Base-by-base conservation (phyloP, 2,113 vertebrate species). In the Erythrolamprus reginae region DNA sequence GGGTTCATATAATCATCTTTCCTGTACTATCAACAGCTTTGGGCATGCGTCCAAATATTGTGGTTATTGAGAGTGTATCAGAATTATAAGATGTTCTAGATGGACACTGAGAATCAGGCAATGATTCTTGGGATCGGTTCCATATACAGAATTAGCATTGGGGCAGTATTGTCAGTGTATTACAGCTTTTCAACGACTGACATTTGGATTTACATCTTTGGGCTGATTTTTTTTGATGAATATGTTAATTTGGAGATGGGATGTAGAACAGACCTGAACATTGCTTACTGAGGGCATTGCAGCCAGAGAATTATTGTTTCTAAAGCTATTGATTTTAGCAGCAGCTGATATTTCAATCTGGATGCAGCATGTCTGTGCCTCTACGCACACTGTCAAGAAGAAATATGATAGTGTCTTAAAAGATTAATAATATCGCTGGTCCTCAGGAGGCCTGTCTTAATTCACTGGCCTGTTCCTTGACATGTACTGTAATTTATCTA, bases 321-420 rank as follows among this genome's bases (percentile, higher is more conserved):
- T 96, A 97, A 96, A 91, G 86, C 97, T 97, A 98, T 98, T 98
- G 97, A 98, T 98, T 98, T 97, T 97, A 97, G 96, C 96, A 96
- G 97, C 96, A 97, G 96, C 97, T 98, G 97, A 98, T 98, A 98
- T 98, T 98, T 98, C 97, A 98, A 98, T 98, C 97, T 97, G 97
- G 97, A 96, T 97, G 97, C 97, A 97, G 97, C 96, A 96, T 97
- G 97, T 97, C 97, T 98, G 97, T 97, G 97, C 97, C 95, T 97
- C 97, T 97, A 97, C 96, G 96, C 96, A 97, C 95, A 96, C 97
- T 97, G 97, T 98, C 97, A 97, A 97, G 97, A 98, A 98, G 97
- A 98, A 98, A 98, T 98, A 98, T 98, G 97, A 98, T 97, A 97
- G 97, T 97, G 97, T 98, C 97, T 98, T 98, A 98, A 98, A 98